These are phyloP conservation scores for Myxocyprinus asiaticus DNA, from an alignment of 2,113 vertebrate genomes.

Conservation along the genomic window DNA sequence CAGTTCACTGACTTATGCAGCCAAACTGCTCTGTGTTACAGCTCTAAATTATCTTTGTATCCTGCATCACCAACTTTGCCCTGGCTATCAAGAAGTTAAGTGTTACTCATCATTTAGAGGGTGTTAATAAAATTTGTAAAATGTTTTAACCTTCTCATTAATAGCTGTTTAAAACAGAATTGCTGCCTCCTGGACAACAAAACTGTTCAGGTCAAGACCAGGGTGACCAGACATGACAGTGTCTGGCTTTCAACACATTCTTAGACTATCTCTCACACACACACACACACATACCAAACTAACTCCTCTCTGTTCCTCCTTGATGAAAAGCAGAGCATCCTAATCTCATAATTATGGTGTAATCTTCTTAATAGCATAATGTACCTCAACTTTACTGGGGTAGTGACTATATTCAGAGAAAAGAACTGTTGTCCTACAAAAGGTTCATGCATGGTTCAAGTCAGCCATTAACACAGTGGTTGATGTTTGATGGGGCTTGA, in stretches of 20 bases:
- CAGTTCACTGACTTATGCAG: too few species aligned
- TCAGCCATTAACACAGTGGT: conserved; percentile 26
- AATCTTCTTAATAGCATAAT: conserved; percentile 48
- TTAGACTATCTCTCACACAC: neutral
- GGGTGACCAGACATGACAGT: neutral
- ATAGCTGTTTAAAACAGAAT: neutral
- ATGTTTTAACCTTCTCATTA: neutral
- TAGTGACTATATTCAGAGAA: conserved; percentile 23
- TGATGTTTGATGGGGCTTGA: conserved; percentile 32
- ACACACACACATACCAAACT: neutral
- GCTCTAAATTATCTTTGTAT: conserved; percentile 12
- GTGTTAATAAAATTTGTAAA: conserved; percentile 11
- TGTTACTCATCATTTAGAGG: neutral
- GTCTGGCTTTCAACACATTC: conserved; percentile 22
- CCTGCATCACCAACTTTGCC: neutral
- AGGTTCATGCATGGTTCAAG: conserved; percentile 4
- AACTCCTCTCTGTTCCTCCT: conserved; percentile 36
- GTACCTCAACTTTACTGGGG: neutral
- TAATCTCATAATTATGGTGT: conserved; percentile 39
- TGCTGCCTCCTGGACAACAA: neutral
- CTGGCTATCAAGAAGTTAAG: neutral
- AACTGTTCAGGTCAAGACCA: conserved; percentile 8
- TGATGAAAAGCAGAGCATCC: conserved; percentile 38
- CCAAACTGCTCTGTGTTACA: too few species aligned
- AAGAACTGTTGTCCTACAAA: conserved; percentile 38